Conservation (phyloP, 1,140 invertebrate species). For the Apis dorsata region DNA sequence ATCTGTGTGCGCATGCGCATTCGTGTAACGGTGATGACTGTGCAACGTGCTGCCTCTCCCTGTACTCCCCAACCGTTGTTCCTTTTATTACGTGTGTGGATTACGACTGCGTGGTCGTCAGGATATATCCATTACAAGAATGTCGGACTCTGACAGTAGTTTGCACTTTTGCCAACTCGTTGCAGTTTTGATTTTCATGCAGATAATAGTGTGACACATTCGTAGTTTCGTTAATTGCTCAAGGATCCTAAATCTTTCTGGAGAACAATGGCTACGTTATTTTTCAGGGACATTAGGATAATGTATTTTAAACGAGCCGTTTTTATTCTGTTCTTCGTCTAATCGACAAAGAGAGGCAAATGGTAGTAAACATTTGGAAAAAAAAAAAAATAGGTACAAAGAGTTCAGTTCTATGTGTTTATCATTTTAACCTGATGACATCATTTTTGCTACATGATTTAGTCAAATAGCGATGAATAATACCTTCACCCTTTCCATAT, state of each 20-base stretch:
- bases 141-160: conserved; percentile 50
- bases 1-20: conserved; percentile 38
- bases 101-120: conserved; percentile 52
- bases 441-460: conserved; percentile 20
- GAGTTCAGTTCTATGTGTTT: conserved; percentile 10
- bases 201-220: conserved; percentile 21
- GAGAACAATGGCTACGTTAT: neutral
- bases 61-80: conserved; percentile 41
- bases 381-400: neutral
- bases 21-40: conserved; percentile 58
- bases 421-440: conserved; percentile 24
- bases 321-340: neutral
- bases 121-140: conserved; percentile 63
- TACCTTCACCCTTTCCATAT: conserved; percentile 3
- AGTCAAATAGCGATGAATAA: conserved; percentile 8
- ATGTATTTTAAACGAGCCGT: neutral
- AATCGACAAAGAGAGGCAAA: neutral
- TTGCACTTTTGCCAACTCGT: conserved; percentile 54
- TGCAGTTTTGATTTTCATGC: conserved; percentile 52
- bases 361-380: too few relatives aligned
- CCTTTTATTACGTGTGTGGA: conserved; percentile 62
- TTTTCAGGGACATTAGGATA: neutral
- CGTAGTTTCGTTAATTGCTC: neutral
- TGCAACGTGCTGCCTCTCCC: conserved; percentile 36
- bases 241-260: neutral